Percentiles rank a stretch among this genome's conserved stretches.
These are phyloP conservation scores for Agapostemon virescens DNA, from an alignment of 2,888 invertebrate genomes.

Conservation along the genomic window DNA sequence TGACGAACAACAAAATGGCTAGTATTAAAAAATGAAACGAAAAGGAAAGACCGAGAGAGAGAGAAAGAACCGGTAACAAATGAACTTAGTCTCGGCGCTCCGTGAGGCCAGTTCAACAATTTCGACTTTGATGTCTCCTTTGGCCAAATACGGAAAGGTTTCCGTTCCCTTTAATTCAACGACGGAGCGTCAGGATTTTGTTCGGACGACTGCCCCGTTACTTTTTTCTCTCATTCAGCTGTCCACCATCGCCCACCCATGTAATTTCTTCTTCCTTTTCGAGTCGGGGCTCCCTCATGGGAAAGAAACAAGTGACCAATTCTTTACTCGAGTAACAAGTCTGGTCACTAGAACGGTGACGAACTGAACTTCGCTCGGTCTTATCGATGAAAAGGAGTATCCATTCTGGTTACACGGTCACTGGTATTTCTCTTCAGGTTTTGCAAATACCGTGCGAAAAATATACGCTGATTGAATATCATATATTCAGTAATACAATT, in stretches of 20 bases:
- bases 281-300: slow-evolving; percentile 29
- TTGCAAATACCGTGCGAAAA: background rate
- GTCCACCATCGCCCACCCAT: slow-evolving; percentile 29
- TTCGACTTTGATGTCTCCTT: slow-evolving; percentile 48
- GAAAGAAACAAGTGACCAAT: slow-evolving; percentile 55
- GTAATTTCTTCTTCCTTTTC: slow-evolving; percentile 35
- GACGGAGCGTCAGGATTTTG: slow-evolving; percentile 41
- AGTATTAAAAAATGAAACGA: slow-evolving; percentile 8
- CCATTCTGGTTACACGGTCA: background rate
- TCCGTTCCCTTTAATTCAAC: slow-evolving; percentile 55
- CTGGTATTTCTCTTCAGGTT: background rate
- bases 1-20: slow-evolving; percentile 6
- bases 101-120: slow-evolving; percentile 37
- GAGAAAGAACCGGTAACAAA: slow-evolving; percentile 5
- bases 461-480: background rate
- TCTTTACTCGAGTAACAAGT: slow-evolving; percentile 43
- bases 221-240: slow-evolving; percentile 22
- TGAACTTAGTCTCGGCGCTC: slow-evolving; percentile 16
- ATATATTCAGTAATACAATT: too few relatives aligned
- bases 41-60: background rate
- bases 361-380: slow-evolving; percentile 24
- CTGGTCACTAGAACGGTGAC: slow-evolving; percentile 24
- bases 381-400: background rate
- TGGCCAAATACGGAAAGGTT: slow-evolving; percentile 45
- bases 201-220: slow-evolving; percentile 30